Conservation (phyloP, 2,888 invertebrate species). For the Elgonia sp. region DNA sequence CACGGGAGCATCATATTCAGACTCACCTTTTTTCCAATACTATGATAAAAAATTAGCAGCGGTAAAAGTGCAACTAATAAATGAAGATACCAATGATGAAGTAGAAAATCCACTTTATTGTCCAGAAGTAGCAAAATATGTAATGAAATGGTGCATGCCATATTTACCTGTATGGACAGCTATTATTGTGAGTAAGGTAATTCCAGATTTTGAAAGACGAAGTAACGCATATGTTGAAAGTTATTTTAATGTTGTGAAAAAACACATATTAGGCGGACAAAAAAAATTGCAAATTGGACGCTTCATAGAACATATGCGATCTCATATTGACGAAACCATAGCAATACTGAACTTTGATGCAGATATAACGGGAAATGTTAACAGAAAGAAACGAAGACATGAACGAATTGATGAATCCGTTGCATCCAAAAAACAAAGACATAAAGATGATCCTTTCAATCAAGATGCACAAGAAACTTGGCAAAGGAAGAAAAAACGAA, state of each 20-base stretch:
- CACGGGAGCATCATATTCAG: too few relatives aligned
- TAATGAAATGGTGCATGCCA: slow-evolving; percentile 40
- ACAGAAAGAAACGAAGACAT: slow-evolving; percentile 4
- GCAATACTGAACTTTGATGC: not conserved
- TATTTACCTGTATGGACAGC: slow-evolving; percentile 33
- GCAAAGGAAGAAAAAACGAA: not conserved
- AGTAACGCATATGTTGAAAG: slow-evolving; percentile 43
- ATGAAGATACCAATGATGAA: not conserved
- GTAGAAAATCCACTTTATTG: not conserved
- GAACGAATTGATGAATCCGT: not conserved
- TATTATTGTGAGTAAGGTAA: slow-evolving; percentile 6
- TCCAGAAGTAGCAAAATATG: not conserved
- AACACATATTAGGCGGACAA: not conserved
- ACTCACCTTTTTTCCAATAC: slow-evolving; percentile 1
- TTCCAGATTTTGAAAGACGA: slow-evolving; percentile 24
- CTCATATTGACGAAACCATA: not conserved
- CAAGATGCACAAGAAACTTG: slow-evolving; percentile 1
- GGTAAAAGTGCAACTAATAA: too few relatives aligned
- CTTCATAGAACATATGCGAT: not conserved
- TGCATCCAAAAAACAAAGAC: not conserved
- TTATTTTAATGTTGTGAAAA: too few relatives aligned
- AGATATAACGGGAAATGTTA: slow-evolving; percentile 12
- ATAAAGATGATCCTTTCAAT: slow-evolving; percentile 20
- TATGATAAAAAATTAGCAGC: slow-evolving; percentile 5
- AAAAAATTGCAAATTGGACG: not conserved